Evolutionary conservation across 2,113 vertebrate species (phyloP).

Genomic region (Parus major): DNA sequence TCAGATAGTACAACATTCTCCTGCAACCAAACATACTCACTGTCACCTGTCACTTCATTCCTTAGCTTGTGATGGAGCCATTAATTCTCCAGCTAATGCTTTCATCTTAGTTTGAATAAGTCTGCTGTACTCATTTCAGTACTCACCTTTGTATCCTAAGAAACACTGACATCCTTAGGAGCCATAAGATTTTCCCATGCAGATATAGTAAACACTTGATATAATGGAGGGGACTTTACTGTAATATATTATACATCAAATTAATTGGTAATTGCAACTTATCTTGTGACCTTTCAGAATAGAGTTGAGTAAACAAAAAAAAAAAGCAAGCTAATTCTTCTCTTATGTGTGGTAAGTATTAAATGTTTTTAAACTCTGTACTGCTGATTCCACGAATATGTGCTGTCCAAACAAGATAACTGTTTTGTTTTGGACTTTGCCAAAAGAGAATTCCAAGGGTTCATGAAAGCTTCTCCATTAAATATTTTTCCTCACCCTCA

Average conservation of each 20-base stretch:
- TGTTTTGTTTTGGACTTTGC: not conserved
- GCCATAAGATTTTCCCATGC: not conserved
- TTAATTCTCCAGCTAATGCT: not conserved
- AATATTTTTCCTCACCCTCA: not conserved
- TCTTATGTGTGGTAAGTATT: not conserved
- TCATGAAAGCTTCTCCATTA: not conserved
- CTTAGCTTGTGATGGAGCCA: not conserved
- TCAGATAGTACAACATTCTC: not conserved
- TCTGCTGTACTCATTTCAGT: not conserved
- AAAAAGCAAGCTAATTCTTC: not conserved
- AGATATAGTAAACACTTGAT: not conserved
- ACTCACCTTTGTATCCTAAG: not conserved
- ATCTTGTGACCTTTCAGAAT: not conserved
- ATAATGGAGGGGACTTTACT: not conserved
- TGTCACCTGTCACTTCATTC: not conserved
- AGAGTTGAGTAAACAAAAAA: not conserved
- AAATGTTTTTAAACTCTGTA: not conserved
- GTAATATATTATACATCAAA: not conserved
- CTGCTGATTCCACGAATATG: not conserved
- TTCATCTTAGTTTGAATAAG: not conserved
- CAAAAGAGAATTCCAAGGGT: not conserved
- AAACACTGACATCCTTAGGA: not conserved
- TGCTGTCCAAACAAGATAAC: not conserved
- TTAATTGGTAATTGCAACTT: not conserved
- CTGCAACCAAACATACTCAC: not conserved